Conservation (phyloP, 1,140 invertebrate species). For the Drosophila nebulosa region DNA sequence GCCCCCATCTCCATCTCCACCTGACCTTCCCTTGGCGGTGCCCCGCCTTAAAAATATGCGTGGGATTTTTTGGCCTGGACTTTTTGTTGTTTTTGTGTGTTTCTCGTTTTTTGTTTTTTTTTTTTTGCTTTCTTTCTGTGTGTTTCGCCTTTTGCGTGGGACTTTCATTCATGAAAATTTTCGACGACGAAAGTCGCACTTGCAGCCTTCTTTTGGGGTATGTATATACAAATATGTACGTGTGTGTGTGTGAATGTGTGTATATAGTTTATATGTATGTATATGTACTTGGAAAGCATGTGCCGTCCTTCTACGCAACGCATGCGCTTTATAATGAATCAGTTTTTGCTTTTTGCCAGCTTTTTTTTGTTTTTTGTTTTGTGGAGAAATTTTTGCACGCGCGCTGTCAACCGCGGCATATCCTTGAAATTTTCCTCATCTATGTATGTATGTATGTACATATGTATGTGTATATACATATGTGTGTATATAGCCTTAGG, state of each 20-base stretch:
- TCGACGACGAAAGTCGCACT: conserved; percentile 45
- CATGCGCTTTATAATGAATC: conserved; percentile 29
- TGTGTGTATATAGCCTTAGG: conserved; percentile 11
- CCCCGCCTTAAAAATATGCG: conserved; percentile 6
- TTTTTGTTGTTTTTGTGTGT: background rate
- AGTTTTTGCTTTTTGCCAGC: background rate
- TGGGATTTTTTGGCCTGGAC: conserved; percentile 2
- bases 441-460: conserved; percentile 13
- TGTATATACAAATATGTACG: conserved; percentile 16
- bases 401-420: conserved; percentile 48
- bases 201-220: conserved; percentile 24
- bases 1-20: too few species aligned
- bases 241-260: conserved; percentile 18
- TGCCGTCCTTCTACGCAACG: conserved; percentile 26
- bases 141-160: conserved; percentile 60
- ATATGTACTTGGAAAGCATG: conserved; percentile 9
- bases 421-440: conserved; percentile 65
- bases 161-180: conserved; percentile 80
- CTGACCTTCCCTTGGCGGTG: too few species aligned
- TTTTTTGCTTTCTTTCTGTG: conserved; percentile 19
- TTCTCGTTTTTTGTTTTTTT: too few species aligned
- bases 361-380: conserved; percentile 28
- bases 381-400: conserved; percentile 78
- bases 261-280: background rate
- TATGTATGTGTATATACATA: conserved; percentile 8